These are phyloP conservation scores for Circaetus gallicus DNA, from an alignment of 2,113 vertebrate genomes.

Conservation along the genomic window DNA sequence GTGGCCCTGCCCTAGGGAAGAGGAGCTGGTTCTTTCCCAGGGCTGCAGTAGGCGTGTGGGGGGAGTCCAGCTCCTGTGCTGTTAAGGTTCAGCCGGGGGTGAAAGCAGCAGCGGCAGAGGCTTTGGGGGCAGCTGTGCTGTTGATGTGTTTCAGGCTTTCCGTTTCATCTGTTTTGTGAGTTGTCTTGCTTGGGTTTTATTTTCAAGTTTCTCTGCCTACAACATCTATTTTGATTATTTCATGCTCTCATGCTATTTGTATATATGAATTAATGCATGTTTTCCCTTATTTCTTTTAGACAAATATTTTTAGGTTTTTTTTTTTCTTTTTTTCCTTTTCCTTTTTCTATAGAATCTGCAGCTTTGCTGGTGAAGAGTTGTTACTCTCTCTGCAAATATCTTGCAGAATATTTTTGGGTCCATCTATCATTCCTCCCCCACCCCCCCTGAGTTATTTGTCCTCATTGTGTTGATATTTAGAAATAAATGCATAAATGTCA, in stretches of 20 bases:
- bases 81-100: rapidly evolving
- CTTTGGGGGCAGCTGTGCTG: rapidly evolving
- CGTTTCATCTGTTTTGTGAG: neutral
- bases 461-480: neutral
- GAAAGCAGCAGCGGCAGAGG: rapidly evolving
- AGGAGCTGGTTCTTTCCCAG: neutral
- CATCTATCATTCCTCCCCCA: neutral
- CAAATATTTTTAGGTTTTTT: neutral
- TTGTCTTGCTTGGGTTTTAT: neutral
- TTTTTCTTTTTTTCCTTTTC: too few species aligned
- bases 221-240: neutral
- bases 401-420: neutral
- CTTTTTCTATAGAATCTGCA: neutral
- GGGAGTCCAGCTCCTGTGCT: neutral
- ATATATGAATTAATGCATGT: neutral
- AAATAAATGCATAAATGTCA: neutral
- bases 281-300: neutral
- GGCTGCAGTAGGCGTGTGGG: rapidly evolving
- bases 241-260: neutral
- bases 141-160: neutral
- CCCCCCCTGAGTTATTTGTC: neutral
- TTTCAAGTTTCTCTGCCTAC: neutral
- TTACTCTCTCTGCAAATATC: neutral
- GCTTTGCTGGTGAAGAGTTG: neutral
- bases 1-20: neutral